Evolutionary conservation across 1,140 invertebrate genomes (phyloP), one percentile per base, ranked within the genome.

Genomic region (Drosophila melanica): DNA sequence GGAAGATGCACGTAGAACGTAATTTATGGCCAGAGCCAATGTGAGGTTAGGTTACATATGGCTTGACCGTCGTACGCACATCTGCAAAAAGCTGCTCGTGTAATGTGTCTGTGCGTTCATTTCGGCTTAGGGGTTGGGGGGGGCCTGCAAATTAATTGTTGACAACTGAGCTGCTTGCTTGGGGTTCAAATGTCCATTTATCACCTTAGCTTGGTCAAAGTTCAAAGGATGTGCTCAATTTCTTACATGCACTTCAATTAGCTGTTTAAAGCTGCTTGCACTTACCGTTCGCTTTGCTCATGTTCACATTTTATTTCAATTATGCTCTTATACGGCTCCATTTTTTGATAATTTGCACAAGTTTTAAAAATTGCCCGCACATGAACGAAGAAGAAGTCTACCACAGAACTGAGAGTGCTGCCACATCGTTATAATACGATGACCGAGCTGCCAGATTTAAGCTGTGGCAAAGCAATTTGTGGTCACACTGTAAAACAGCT

Each of bases 91-190:
- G 44, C 41, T 77, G 65, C 73, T 47, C 50, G 51, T 47, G 41
- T 72, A 30, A 30, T 20, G n/a, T 47, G 12, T 37, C 30, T 60
- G 50, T 47, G 27, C 44, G n/a, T 64, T 41, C 54, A 33, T 8
- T n/a, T 45, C 45, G 35, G 44, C 4, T 35, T 20, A 44, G 35
- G 60, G 66, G 63, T 45, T n/a, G n/a, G 60, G 5, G 47, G 42
- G 59, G 10, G n/a, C 37, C 37, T 55, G 51, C 75, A 87, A 86
- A 86, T 86, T 86, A 86, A 86, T 86, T 86, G 82, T 86, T 79
- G 77, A 84, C 82, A 81, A 60, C 75, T 58, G 37, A 60, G 35
- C 23, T 20, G 7, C 20, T 12, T 47, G 9, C 30, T 48, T 63
- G 30, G 51, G 75, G 50, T n/a, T 72, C 75, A 82, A 81, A 44